These are phyloP conservation scores for Tromatobia lineatoria DNA, from an alignment of 2,888 invertebrate genomes.

Conservation along the genomic window DNA sequence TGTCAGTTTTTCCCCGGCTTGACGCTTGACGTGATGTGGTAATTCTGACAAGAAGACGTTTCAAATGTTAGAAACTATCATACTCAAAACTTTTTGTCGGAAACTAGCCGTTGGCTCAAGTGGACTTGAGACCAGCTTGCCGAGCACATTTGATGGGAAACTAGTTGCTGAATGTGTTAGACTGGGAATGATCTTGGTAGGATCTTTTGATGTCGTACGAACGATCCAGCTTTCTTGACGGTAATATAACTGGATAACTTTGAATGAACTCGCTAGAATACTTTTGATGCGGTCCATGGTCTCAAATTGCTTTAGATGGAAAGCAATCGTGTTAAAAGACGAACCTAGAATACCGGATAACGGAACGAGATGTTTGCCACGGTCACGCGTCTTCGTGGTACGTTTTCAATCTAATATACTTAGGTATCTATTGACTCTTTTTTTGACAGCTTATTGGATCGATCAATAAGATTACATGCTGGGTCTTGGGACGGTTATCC, in stretches of 20 bases:
- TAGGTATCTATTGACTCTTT: background rate
- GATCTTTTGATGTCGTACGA: background rate
- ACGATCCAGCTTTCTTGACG: background rate
- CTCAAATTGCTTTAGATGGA: background rate
- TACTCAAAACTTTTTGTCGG: no score
- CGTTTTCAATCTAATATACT: conserved; percentile 9
- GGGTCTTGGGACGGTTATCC: background rate
- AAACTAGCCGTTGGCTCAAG: no score
- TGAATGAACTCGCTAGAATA: background rate
- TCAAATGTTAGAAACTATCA: no score
- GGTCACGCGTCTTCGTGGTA: conserved; percentile 22
- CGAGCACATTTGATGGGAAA: background rate
- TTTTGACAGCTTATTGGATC: background rate
- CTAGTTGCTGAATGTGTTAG: background rate
- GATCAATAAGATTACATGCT: conserved; percentile 32
- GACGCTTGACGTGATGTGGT: background rate
- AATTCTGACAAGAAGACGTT: background rate
- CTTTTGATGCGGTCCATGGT: background rate
- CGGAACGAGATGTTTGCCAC: conserved; percentile 28
- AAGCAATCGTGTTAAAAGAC: background rate
- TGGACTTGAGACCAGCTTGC: no score
- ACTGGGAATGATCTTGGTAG: background rate
- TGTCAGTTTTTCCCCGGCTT: background rate
- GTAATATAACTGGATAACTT: background rate
- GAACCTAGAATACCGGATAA: background rate